Evolutionary conservation across 2,888 invertebrate species (phyloP).

Genomic region (Iselma pallidipennis): DNA sequence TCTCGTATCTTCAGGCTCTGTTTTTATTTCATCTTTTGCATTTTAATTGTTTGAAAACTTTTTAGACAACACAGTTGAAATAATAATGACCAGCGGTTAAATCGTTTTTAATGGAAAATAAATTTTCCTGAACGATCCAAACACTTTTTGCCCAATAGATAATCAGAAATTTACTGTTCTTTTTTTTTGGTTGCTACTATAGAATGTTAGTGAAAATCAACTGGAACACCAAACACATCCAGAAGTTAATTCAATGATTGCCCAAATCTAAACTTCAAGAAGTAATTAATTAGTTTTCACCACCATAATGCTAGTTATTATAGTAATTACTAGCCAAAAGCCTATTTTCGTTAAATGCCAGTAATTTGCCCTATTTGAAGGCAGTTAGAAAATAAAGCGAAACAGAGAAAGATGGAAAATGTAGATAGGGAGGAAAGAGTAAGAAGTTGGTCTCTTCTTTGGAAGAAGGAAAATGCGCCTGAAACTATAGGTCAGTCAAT

Average conservation of each 20-base stretch:
- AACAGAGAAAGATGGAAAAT: neutral
- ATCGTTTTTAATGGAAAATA: too few species aligned
- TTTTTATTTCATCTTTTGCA: neutral
- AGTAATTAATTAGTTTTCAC: constrained; percentile 5
- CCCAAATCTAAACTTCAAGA: neutral
- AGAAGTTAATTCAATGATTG: constrained; percentile 2
- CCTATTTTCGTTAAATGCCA: neutral
- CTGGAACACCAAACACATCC: neutral
- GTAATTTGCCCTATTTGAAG: neutral
- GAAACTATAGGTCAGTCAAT: neutral
- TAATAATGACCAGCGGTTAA: too few species aligned
- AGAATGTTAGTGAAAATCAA: neutral
- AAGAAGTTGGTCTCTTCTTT: too few species aligned
- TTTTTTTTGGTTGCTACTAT: neutral
- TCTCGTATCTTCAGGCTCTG: neutral
- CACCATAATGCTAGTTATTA: constrained; percentile 4
- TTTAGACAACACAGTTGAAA: too few species aligned
- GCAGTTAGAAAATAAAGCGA: neutral
- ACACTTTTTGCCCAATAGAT: too few species aligned
- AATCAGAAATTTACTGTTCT: too few species aligned
- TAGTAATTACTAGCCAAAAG: neutral
- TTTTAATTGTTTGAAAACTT: too few species aligned
- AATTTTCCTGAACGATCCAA: too few species aligned
- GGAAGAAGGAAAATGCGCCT: too few species aligned
- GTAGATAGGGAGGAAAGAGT: too few species aligned